Base-by-base conservation (phyloP, 1,140 invertebrate genomes). In the Scaptomyza hsui region DNA sequence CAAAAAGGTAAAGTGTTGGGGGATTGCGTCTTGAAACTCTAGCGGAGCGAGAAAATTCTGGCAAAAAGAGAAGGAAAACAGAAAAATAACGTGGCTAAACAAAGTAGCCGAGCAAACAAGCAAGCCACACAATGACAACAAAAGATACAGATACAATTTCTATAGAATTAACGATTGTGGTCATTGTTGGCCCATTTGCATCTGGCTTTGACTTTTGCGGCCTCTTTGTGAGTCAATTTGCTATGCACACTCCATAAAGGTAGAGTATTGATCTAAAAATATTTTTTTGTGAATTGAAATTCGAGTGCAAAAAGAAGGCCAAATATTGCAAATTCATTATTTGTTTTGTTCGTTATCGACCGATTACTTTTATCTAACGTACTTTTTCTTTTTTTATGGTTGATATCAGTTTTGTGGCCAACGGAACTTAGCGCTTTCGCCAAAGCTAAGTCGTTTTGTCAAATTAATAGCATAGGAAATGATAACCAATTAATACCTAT, bases 331-430 rank as follows among this genome's bases (percentile, higher is more conserved):
- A 44, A 32, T 57, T 42, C 26, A 13, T 10, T 64, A 26, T 48
- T 29, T 49, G 37, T 9, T 10, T 41, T 41, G 24, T 42, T 21
- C 24, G 37, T 37, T 71, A 71, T 71, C 68, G 18, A 7, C 24
- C 45, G 68, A 51, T 65, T 57, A 71, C 4, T 57, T 64, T 64
- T 65, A 64, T 56, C 52, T 45, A 42, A 55, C 51, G 1, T 32
- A 21, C 5, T 24, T 19, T 3, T 3, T 32, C 15, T 55, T 37
- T 42, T 21, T 44, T 64, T 37, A 63, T 55, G 3, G 13, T 47
- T 48, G 42, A 48, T 48, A 68, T 51, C 45, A 44, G 47, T 41
- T 10, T 7, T 13, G 52, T 37, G 19, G 12, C n/a, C 19, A 57
- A 29, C 60, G 61, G 68, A 64, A 64, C 44, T 64, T 44, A 49